Conservation (phyloP, 1,140 invertebrate genomes). For the Aphaenogaster floridana region DNA sequence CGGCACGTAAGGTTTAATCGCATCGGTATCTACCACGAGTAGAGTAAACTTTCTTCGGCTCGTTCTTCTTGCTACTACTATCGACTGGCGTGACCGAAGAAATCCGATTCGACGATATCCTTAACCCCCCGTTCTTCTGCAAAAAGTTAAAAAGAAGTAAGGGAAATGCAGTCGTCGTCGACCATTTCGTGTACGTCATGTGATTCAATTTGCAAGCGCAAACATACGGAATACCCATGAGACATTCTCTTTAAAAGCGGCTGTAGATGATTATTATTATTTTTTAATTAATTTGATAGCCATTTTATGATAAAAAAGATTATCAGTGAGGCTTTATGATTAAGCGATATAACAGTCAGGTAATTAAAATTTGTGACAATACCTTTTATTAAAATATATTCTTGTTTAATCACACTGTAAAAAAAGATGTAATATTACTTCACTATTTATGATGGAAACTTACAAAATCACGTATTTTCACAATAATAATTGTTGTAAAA, state of each 20-base stretch:
- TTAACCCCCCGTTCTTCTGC: constrained; percentile 17
- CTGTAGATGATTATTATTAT: neutral
- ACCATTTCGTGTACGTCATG: neutral
- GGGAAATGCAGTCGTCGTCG: neutral
- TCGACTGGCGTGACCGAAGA: neutral
- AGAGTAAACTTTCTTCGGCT: constrained; percentile 62
- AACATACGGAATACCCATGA: neutral
- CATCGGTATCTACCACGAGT: constrained; percentile 61
- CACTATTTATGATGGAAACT: too few species aligned
- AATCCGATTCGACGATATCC: constrained; percentile 2
- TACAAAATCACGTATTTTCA: too few species aligned
- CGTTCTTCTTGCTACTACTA: constrained; percentile 23
- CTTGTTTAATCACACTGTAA: neutral
- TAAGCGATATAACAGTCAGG: neutral
- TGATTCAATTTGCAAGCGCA: constrained; percentile 20
- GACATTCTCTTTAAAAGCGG: neutral
- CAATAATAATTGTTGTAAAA: too few species aligned
- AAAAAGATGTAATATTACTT: too few species aligned
- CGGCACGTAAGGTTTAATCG: constrained; percentile 41
- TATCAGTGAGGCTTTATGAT: neutral
- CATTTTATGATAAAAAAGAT: neutral
- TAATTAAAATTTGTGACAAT: neutral
- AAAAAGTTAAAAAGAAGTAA: constrained; percentile 13
- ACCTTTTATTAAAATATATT: neutral
- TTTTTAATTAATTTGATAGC: neutral